Conservation (phyloP, 2,888 invertebrate genomes). For the Caenorhabditis wallacei region DNA sequence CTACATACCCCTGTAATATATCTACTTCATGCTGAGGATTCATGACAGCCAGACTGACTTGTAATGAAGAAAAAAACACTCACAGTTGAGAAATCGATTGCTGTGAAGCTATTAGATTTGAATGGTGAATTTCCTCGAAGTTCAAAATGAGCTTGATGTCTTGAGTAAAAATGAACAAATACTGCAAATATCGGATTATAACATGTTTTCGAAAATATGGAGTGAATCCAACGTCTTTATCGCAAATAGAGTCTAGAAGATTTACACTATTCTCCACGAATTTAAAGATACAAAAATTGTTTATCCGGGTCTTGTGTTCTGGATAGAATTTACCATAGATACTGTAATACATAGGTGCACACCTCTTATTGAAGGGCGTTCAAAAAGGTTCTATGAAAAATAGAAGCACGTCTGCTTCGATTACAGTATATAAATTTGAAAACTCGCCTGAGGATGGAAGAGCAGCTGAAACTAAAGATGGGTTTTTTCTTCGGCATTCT, state of each 20-base stretch:
- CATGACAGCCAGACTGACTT: background rate
- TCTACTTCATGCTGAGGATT: too few relatives aligned
- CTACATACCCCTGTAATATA: conserved; percentile 74
- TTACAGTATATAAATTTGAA: too few relatives aligned
- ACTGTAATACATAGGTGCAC: too few relatives aligned
- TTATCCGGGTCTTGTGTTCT: too few relatives aligned
- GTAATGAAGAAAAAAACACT: conserved; percentile 30
- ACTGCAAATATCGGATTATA: conserved; percentile 56
- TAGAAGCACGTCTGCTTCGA: too few relatives aligned
- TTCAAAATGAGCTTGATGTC: conserved; percentile 79
- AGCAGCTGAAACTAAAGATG: conserved; percentile 71
- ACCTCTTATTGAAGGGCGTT: background rate
- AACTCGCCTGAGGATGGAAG: conserved; percentile 70
- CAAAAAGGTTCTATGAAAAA: background rate
- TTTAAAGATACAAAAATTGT: too few relatives aligned
- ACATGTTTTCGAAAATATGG: background rate
- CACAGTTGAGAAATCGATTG: conserved; percentile 81
- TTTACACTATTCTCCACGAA: too few relatives aligned
- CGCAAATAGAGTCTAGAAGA: too few relatives aligned
- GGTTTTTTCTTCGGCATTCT: conserved; percentile 81
- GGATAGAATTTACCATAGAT: too few relatives aligned
- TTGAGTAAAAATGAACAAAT: conserved; percentile 73
- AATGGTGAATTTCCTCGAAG: conserved; percentile 81
- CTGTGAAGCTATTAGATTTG: conserved; percentile 83
- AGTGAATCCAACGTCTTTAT: too few relatives aligned